Evolutionary conservation across 2,113 vertebrate genomes (phyloP).

Genomic region (Nothoprocta perdicaria): DNA sequence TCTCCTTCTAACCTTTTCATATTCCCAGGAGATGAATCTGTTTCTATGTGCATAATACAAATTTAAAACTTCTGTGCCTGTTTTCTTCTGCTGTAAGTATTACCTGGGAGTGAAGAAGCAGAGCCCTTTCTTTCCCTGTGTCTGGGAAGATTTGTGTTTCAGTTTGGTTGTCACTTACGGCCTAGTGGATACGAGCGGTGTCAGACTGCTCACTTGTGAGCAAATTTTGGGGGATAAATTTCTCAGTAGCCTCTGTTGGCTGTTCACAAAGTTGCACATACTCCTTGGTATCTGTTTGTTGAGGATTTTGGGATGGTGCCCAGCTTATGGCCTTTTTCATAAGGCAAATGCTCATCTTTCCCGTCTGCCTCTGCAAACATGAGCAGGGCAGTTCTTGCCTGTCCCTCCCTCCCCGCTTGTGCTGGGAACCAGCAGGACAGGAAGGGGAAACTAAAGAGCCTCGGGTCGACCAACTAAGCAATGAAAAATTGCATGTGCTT

Average conservation of each 20-base stretch:
- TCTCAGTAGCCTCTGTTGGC: not conserved
- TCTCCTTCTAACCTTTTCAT: not conserved
- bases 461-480: not conserved
- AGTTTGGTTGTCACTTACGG: not conserved
- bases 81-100: constrained; percentile 6
- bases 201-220: not conserved
- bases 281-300: not conserved
- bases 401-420: not conserved
- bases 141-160: not conserved
- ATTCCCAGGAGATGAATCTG: not conserved
- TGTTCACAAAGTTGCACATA: not conserved
- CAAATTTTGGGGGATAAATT: not conserved
- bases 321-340: not conserved
- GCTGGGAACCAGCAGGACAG: not conserved
- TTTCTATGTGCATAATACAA: not conserved
- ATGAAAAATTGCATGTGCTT: constrained; percentile 49
- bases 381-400: not conserved
- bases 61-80: not conserved
- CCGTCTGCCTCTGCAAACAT: not conserved
- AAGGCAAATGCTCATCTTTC: not conserved
- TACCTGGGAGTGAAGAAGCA: not conserved
- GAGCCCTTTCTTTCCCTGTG: not conserved
- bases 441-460: not conserved
- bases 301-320: not conserved
- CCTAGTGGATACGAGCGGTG: not conserved